Conservation (phyloP, 2,888 invertebrate genomes). For the Leptogaster cylindrica region DNA sequence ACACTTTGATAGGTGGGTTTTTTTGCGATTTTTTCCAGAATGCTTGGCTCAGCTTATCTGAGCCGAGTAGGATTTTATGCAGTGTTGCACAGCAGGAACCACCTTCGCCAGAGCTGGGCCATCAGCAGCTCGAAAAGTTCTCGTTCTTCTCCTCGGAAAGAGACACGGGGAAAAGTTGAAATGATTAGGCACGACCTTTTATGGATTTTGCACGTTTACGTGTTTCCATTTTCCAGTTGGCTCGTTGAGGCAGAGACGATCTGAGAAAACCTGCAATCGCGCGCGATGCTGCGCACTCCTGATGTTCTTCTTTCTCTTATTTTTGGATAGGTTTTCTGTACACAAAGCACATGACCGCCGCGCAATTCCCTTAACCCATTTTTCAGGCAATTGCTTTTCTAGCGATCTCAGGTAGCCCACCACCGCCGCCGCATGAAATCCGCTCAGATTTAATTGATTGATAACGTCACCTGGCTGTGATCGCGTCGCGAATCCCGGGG, state of each 20-base stretch:
- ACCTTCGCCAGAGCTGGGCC: conserved; percentile 22
- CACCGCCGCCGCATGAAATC: background rate
- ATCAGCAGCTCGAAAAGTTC: conserved; percentile 19
- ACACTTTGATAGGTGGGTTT: background rate
- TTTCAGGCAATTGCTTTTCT: conserved; percentile 31
- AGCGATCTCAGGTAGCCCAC: background rate
- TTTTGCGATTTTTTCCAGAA: conserved; percentile 20
- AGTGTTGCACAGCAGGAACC: conserved; percentile 26
- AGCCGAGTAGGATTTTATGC: background rate
- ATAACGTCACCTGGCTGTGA: conserved; percentile 51
- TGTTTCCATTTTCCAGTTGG: conserved; percentile 47
- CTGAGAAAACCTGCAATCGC: conserved; percentile 13
- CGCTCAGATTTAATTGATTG: conserved; percentile 51
- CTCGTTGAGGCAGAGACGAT: background rate
- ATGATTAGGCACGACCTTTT: conserved; percentile 52
- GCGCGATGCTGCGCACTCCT: background rate
- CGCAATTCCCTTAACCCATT: conserved; percentile 39
- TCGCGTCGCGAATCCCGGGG: conserved; percentile 47
- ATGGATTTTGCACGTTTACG: conserved; percentile 51
- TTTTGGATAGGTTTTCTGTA: background rate
- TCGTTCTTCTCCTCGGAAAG: conserved; percentile 22
- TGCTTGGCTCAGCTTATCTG: background rate
- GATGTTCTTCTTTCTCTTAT: background rate
- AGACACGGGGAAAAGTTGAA: conserved; percentile 48
- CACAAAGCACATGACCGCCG: conserved; percentile 25